phyloP scores from a whole-genome alignment of 2,113 vertebrate genomes.

The Agelaius phoeniceus region DNA sequence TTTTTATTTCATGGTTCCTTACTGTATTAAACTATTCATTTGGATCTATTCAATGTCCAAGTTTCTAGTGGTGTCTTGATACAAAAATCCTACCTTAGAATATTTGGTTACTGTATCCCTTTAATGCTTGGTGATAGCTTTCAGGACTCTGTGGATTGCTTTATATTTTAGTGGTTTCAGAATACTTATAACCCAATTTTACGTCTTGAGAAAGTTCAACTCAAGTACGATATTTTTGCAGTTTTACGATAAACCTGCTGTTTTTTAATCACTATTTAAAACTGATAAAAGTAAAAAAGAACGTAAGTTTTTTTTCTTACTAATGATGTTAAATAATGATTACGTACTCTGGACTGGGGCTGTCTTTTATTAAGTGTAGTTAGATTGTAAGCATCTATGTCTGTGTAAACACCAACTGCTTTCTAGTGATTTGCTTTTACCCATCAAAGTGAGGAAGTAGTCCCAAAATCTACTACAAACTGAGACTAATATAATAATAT shows the following conservation, averaged over 20 bases:
- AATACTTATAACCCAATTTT: not conserved
- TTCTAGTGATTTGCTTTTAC: not conserved
- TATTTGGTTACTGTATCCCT: rapidly evolving
- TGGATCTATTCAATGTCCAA: not conserved
- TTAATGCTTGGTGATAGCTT: not conserved
- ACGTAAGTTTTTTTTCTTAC: not conserved
- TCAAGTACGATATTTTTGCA: not conserved
- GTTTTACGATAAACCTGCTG: rapidly evolving
- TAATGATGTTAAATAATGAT: not conserved
- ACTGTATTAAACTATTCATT: not conserved
- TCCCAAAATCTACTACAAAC: not conserved
- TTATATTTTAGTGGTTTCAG: not conserved
- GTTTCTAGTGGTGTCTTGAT: not conserved
- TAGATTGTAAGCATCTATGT: not conserved
- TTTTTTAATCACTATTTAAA: not conserved
- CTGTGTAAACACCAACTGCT: not conserved
- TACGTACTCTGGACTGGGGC: not conserved
- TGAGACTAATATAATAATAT: not conserved
- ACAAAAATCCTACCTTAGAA: not conserved
- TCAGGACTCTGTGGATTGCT: not conserved
- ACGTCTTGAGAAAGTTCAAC: not conserved
- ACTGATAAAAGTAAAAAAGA: not conserved
- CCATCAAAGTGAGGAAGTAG: not conserved
- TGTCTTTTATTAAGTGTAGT: not conserved
- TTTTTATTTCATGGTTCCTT: not conserved